Conservation (phyloP, 2,888 invertebrate genomes). For the Mesorhabditis spiculigera region DNA sequence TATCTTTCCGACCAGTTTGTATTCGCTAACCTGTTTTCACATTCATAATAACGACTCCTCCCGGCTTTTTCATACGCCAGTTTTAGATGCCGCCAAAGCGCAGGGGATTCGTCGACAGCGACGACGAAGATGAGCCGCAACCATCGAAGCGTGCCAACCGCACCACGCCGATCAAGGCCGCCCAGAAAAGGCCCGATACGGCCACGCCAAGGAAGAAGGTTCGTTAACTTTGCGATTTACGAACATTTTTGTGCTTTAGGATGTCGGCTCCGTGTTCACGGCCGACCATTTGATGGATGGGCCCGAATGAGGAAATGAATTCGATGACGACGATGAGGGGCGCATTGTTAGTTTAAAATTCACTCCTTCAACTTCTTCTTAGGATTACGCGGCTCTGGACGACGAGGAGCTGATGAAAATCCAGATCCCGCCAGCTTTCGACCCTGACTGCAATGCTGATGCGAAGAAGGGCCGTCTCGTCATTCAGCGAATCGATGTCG, state of each 20-base stretch:
- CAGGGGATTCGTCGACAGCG: too few relatives aligned
- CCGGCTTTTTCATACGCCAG: too few relatives aligned
- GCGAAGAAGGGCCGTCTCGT: conserved; percentile 79
- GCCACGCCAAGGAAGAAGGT: too few relatives aligned
- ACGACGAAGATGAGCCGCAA: too few relatives aligned
- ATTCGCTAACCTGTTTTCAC: too few relatives aligned
- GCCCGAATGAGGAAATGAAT: background rate
- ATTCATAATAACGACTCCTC: too few relatives aligned
- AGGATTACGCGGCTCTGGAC: background rate
- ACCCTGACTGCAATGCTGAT: conserved; percentile 65
- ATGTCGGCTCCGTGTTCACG: background rate
- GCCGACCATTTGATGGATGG: background rate
- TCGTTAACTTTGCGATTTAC: too few relatives aligned
- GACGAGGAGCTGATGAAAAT: background rate
- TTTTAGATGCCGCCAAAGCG: too few relatives aligned
- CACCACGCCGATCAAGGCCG: too few relatives aligned
- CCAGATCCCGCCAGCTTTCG: conserved; percentile 19
- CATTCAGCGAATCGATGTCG: conserved; percentile 83
- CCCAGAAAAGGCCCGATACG: too few relatives aligned
- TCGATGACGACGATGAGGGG: background rate
- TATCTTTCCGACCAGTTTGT: too few relatives aligned
- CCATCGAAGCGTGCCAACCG: too few relatives aligned
- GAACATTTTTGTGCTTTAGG: background rate
- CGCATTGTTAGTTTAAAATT: background rate
- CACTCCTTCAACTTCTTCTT: background rate